Evolutionary conservation across 1,140 invertebrate genomes (phyloP), one percentile per base, ranked within the genome.

Genomic region (Probaryconus sp.): DNA sequence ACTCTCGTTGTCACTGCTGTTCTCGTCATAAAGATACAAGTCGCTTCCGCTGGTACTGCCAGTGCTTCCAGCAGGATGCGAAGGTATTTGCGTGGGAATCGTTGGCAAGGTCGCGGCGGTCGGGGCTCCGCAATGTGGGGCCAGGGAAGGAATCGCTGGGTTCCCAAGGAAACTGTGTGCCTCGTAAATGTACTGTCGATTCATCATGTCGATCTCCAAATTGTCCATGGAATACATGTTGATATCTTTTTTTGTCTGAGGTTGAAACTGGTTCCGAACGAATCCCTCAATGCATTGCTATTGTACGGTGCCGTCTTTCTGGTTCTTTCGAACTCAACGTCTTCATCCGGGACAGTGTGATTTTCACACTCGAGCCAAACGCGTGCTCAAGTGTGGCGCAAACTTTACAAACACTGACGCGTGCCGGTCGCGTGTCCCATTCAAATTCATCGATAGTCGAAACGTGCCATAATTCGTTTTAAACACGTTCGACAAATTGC

Each of bases 151-250:
- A 17, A 87, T 85, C 10, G 79, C 83, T 0, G 82, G 76, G 38
- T 85, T 84, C 0, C 85, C 85, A 4, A 90, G 70, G 48, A 89
- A 89, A 42, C 81, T 83, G 65, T 87, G 86, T 0, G 88, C 80
- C 47, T 90, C 89, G 78, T 89, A 89, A 51, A 89, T 87, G 48
- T 89, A 89, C 78, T 89, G 89, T 3, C 89, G 81, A 50, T 89
- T 89, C 77, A 89, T 88, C 50, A 85, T 86, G 24, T 89, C 88
- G 16, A 88, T 55, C 51, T 89, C 89, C 30, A 89, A 77, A 79
- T 89, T 88, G n/a, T 89, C 89, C 86, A 89, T 89, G 2, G 85
- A 87, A 77, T 89, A 89, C 88, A 89, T 89, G 37, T 81, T 26
- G 9, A n/a, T 10, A n/a, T n/a, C n/a, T n/a, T n/a, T n/a, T n/a